A percentile compares a stretch with the other conserved stretches of the same genome.
Conservation (phyloP, 1,140 invertebrate genomes). For the Hyles euphorbiae region DNA sequence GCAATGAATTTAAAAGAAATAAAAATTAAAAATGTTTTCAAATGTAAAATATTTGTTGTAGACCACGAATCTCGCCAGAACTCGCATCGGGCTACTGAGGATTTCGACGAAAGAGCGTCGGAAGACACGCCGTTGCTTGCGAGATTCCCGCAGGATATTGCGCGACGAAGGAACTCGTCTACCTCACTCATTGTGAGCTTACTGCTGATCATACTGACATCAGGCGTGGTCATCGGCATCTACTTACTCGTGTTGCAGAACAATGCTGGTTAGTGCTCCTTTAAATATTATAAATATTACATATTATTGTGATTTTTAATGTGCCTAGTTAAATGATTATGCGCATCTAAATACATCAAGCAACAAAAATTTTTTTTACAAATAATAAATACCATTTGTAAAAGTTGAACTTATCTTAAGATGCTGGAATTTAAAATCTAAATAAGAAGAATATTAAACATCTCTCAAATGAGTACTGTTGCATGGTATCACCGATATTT, state of each 20-base stretch:
- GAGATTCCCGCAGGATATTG: slow-evolving; percentile 21
- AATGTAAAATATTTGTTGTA: slow-evolving; percentile 13
- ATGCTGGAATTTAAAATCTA: too few species aligned
- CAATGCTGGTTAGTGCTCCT: slow-evolving; percentile 30
- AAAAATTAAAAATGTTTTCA: slow-evolving; percentile 1
- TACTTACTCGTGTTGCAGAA: slow-evolving; percentile 40
- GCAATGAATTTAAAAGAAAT: slow-evolving; percentile 10
- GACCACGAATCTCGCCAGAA: slow-evolving; percentile 34
- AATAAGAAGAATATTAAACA: too few species aligned
- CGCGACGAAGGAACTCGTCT: slow-evolving; percentile 6
- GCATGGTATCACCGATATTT: too few species aligned
- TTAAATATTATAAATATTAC: neutral
- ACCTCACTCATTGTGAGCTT: slow-evolving; percentile 30
- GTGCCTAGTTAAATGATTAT: neutral
- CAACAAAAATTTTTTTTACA: too few species aligned
- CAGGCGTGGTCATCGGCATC: slow-evolving; percentile 38
- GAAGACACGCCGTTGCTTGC: slow-evolving; percentile 37
- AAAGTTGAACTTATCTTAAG: too few species aligned
- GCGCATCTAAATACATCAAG: neutral
- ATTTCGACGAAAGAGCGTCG: slow-evolving; percentile 5
- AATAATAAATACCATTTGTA: too few species aligned
- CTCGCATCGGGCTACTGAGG: slow-evolving; percentile 18
- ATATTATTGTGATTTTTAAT: neutral
- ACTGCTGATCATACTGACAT: slow-evolving; percentile 30
- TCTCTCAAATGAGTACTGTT: too few species aligned